Percentiles rank a stretch among this genome's conserved stretches.
These are phyloP conservation scores for Nothoprocta pentlandii DNA, from an alignment of 2,113 vertebrate genomes.

Conservation along the genomic window DNA sequence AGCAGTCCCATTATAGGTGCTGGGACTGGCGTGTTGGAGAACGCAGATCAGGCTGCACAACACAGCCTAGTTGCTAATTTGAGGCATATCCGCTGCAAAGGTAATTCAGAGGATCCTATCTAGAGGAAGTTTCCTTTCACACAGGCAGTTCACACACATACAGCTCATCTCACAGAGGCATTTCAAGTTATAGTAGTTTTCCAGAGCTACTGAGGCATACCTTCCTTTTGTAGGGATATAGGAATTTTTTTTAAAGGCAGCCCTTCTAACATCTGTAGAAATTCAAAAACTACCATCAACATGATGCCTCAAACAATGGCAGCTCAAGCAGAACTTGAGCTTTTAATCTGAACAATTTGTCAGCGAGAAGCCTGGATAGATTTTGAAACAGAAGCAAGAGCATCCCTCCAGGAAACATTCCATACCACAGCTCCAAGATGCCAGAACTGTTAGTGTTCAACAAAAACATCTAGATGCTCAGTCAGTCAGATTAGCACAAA, in stretches of 20 bases:
- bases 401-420: background rate
- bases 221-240: background rate
- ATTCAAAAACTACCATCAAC: background rate
- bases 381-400: background rate
- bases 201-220: background rate
- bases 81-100: background rate
- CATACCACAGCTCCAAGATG: background rate
- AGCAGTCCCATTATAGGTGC: background rate
- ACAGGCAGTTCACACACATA: background rate
- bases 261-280: background rate
- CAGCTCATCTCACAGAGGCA: background rate
- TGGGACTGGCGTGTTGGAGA: background rate
- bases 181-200: background rate
- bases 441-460: background rate
- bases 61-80: background rate
- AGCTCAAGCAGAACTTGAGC: background rate
- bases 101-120: background rate
- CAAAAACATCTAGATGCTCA: background rate
- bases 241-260: background rate
- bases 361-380: background rate
- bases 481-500: background rate
- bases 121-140: background rate
- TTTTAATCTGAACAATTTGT: background rate
- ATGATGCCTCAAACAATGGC: background rate
- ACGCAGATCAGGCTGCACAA: background rate